Percentiles rank a stretch among this genome's conserved stretches.
These are phyloP conservation scores for Columba livia DNA, from an alignment of 2,113 vertebrate species.

Conservation along the genomic window DNA sequence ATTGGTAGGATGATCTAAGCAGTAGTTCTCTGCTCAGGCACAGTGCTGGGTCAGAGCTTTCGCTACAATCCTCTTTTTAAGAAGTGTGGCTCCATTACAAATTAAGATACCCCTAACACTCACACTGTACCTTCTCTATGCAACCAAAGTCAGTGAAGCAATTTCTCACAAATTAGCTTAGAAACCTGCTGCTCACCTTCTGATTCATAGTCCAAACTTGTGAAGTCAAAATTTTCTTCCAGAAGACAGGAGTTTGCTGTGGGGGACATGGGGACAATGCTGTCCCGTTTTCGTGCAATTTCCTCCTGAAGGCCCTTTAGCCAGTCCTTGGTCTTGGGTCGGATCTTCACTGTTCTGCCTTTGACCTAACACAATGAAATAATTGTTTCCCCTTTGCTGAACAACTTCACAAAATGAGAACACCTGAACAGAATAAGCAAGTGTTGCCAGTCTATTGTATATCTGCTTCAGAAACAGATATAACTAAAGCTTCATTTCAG, in stretches of 20 bases:
- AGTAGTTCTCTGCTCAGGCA: background rate
- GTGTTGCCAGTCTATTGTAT: background rate
- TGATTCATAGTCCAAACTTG: conserved; percentile 79
- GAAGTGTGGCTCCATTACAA: background rate
- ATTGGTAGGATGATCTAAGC: background rate
- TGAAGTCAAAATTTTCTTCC: conserved; percentile 81
- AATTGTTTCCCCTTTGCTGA: background rate
- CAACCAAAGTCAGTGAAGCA: background rate
- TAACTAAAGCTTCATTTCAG: background rate
- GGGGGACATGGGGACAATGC: conserved; percentile 71
- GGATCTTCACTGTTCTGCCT: conserved; percentile 76
- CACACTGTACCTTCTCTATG: background rate
- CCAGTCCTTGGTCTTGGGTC: conserved; percentile 81
- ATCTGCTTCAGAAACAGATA: background rate
- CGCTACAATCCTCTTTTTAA: background rate
- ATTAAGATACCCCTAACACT: background rate
- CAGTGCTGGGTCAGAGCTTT: background rate
- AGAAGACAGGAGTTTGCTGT: conserved; percentile 78
- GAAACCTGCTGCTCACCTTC: conserved; percentile 68
- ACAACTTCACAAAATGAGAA: background rate
- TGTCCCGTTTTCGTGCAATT: conserved; percentile 75
- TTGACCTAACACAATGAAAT: conserved; percentile 61
- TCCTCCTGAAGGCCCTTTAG: conserved; percentile 77
- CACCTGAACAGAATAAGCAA: background rate
- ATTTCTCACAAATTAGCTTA: background rate